Conservation (phyloP, 2,113 vertebrate species). For the Nesogale talazaci region DNA sequence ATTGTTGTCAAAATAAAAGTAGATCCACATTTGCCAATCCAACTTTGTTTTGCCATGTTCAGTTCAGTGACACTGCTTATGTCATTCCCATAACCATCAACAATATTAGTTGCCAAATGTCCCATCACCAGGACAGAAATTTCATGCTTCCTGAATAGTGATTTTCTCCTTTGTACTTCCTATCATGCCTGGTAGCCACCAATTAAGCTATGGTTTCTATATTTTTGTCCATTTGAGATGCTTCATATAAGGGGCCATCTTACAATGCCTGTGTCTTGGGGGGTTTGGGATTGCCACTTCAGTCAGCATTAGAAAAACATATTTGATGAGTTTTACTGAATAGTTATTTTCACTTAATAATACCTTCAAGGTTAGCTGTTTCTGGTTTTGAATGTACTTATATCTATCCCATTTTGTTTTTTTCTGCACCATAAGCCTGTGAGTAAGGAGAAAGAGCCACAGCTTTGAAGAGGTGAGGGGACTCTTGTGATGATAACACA, state of each 20-base stretch:
- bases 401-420: not conserved
- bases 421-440: not conserved
- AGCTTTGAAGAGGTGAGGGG: not conserved
- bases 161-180: not conserved
- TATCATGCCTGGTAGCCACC: not conserved
- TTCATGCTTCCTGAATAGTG: not conserved
- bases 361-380: conserved; percentile 16
- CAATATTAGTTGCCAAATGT: not conserved
- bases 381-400: not conserved
- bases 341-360: conserved; percentile 55
- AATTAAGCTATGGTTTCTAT: not conserved
- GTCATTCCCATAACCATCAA: not conserved
- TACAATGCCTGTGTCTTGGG: not conserved
- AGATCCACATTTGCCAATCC: not conserved
- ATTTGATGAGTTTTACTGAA: not conserved
- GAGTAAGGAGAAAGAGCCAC: not conserved
- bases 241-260: not conserved
- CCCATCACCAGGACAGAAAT: not conserved
- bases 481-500: not conserved
- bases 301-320: not conserved
- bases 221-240: not conserved
- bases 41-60: not conserved
- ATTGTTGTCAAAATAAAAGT: not conserved
- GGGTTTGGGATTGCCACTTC: not conserved
- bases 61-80: not conserved